These are phyloP conservation scores for Gymnogyps californianus DNA, from an alignment of 2,113 vertebrate species.

Conservation along the genomic window DNA sequence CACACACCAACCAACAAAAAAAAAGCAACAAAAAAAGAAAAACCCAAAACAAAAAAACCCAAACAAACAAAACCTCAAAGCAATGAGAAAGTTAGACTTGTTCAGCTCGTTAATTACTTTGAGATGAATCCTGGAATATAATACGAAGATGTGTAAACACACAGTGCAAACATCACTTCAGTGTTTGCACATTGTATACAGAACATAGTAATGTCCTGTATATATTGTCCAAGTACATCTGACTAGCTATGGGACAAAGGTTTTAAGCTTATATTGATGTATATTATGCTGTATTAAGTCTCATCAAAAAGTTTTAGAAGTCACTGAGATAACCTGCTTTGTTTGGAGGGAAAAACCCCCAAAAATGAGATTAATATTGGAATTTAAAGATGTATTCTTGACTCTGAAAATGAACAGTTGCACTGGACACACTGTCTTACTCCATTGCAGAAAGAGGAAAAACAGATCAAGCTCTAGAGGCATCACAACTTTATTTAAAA, in stretches of 20 bases:
- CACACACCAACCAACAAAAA: not conserved
- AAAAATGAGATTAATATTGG: not conserved
- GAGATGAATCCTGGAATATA: not conserved
- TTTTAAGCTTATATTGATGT: not conserved
- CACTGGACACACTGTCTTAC: not conserved
- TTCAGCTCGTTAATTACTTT: not conserved
- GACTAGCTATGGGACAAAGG: not conserved
- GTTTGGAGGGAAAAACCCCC: not conserved
- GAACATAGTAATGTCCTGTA: not conserved
- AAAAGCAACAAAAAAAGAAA: not conserved
- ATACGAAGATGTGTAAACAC: not conserved
- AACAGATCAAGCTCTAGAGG: constrained; percentile 73
- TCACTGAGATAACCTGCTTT: not conserved
- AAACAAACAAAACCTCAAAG: not conserved
- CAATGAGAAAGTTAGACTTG: not conserved
- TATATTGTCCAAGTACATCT: not conserved
- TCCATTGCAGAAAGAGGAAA: constrained; percentile 72
- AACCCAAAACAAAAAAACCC: not conserved
- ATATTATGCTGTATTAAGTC: not conserved
- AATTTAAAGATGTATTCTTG: not conserved
- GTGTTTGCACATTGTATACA: not conserved
- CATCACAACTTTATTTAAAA: constrained; percentile 79
- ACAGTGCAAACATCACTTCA: not conserved
- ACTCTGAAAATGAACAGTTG: not conserved
- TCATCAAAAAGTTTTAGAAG: not conserved